Conservation (phyloP, 2,113 vertebrate genomes). For the Mystacornis crossleyi region DNA sequence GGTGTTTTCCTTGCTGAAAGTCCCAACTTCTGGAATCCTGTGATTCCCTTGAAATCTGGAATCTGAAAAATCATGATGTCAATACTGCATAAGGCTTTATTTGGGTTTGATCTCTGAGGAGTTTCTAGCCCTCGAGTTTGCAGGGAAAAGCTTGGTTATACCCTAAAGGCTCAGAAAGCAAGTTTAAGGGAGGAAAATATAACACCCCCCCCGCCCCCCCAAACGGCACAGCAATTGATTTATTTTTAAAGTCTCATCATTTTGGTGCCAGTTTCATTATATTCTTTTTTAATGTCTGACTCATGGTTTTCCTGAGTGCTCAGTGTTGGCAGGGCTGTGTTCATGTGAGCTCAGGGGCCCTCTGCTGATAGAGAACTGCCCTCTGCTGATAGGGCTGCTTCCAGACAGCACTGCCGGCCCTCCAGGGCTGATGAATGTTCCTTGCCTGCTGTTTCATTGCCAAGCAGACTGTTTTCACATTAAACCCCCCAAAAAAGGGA, state of each 20-base stretch:
- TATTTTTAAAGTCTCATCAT: slow-evolving; percentile 35
- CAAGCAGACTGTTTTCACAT: background rate
- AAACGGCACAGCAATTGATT: background rate
- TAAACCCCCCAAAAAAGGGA: rapidly evolving
- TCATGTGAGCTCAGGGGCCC: background rate
- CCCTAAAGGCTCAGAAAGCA: background rate
- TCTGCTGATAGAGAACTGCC: background rate
- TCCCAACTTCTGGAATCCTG: background rate
- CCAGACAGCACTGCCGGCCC: background rate
- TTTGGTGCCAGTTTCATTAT: background rate
- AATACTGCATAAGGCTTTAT: background rate
- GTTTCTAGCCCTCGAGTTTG: background rate
- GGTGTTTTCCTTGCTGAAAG: background rate
- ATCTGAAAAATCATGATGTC: background rate
- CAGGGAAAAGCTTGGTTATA: background rate
- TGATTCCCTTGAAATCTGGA: background rate
- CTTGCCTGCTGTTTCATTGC: background rate
- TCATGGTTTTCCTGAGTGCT: background rate
- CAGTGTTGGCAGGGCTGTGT: background rate
- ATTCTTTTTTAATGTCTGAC: slow-evolving; percentile 9
- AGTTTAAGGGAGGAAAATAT: background rate
- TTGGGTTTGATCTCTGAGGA: background rate
- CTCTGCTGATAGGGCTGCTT: background rate
- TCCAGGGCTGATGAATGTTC: background rate
- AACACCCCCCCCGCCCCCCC: no score